These are phyloP conservation scores for Platygyra sinensis DNA, from an alignment of 64 coral and sea anemone species.

Conservation along the genomic window DNA sequence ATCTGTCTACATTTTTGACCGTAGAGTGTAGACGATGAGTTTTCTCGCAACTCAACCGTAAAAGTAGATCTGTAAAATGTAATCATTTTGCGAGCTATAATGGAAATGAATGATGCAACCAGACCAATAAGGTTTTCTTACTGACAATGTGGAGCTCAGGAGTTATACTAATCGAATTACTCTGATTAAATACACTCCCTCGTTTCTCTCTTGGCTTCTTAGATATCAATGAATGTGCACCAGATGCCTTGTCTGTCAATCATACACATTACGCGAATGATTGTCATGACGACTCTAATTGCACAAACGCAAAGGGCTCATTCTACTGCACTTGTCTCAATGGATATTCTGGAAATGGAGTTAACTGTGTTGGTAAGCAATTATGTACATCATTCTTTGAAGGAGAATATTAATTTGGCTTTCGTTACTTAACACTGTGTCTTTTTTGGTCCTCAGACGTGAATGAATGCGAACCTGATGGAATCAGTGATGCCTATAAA, in stretches of 20 bases:
- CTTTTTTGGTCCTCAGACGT: slow-evolving; percentile 44
- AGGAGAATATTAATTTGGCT: too few species aligned
- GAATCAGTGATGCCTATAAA: slow-evolving; percentile 62
- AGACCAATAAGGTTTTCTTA: too few species aligned
- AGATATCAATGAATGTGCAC: slow-evolving; percentile 62
- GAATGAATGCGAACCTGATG: slow-evolving; percentile 60
- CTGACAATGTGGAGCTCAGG: too few species aligned
- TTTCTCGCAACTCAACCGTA: too few species aligned
- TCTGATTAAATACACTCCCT: not conserved
- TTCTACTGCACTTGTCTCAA: slow-evolving; percentile 83
- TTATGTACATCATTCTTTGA: not conserved
- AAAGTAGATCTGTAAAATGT: too few species aligned
- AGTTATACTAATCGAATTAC: not conserved
- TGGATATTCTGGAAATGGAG: slow-evolving; percentile 81
- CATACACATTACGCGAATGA: slow-evolving; percentile 69
- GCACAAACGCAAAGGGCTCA: slow-evolving; percentile 77
- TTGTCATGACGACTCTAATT: slow-evolving; percentile 76
- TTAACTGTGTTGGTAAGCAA: slow-evolving; percentile 72
- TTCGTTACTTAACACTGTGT: too few species aligned
- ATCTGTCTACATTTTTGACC: too few species aligned
- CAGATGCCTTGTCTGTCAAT: slow-evolving; percentile 24
- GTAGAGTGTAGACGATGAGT: too few species aligned
- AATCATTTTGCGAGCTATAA: too few species aligned
- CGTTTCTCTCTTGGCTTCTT: not conserved
- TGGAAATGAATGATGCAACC: too few species aligned